Evolutionary conservation across 2,888 invertebrate species (phyloP).

Genomic region (Invenusta paracnida): DNA sequence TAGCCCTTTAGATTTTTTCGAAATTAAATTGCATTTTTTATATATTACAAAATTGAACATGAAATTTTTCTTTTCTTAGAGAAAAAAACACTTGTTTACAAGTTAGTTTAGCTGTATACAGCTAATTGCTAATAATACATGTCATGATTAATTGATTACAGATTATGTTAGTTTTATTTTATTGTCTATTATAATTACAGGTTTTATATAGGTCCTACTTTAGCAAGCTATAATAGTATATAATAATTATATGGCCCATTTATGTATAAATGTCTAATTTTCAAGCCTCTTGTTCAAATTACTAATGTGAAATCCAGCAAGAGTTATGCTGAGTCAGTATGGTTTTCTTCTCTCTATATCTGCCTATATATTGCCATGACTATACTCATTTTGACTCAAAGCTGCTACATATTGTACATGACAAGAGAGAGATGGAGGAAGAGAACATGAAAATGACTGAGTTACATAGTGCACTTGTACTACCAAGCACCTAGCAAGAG

Average conservation of each 20-base stretch:
- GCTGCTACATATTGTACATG: not conserved
- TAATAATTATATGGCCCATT: not conserved
- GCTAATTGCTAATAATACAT: not conserved
- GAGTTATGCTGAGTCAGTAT: not conserved
- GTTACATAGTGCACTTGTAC: not conserved
- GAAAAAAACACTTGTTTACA: no score
- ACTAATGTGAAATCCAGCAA: no score
- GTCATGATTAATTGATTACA: no score
- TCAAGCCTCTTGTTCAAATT: not conserved
- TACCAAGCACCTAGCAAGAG: not conserved
- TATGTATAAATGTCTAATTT: not conserved
- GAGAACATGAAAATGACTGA: not conserved
- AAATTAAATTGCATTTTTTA: no score
- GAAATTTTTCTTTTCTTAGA: no score
- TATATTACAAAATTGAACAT: no score
- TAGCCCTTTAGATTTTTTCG: no score
- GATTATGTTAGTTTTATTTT: not conserved
- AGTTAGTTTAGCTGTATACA: no score
- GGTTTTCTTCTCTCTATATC: not conserved
- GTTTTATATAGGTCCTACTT: not conserved
- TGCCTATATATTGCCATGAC: not conserved
- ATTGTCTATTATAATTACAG: not conserved
- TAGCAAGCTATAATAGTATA: not conserved
- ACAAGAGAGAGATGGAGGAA: not conserved
- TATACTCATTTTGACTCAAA: not conserved